Percentiles rank a stretch among this genome's conserved stretches.
These are phyloP conservation scores for Apocrypta bakeri DNA, from an alignment of 1,140 invertebrate species.

Conservation along the genomic window DNA sequence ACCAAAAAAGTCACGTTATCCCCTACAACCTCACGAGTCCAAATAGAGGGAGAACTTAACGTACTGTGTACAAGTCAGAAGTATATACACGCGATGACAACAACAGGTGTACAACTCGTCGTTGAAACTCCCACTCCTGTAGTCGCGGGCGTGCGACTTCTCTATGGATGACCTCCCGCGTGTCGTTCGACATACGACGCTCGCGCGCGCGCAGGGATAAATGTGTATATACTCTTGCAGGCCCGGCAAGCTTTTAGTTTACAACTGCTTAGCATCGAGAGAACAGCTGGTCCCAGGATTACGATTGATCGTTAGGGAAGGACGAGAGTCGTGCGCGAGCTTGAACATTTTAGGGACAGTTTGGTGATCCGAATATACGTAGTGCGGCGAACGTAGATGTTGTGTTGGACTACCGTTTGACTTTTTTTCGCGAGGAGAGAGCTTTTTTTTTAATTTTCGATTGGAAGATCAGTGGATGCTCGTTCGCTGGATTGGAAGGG, in stretches of 20 bases:
- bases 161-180: slow-evolving; percentile 67
- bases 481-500: background rate
- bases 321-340: too few relatives aligned
- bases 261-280: slow-evolving; percentile 40
- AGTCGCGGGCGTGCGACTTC: slow-evolving; percentile 52
- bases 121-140: slow-evolving; percentile 43
- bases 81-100: slow-evolving; percentile 52
- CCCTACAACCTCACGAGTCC: background rate
- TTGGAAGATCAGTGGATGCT: background rate
- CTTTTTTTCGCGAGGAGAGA: background rate
- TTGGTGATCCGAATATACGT: background rate
- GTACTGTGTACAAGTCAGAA: background rate
- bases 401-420: background rate
- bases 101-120: slow-evolving; percentile 58
- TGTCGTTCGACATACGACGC: slow-evolving; percentile 64
- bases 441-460: background rate
- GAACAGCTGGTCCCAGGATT: slow-evolving; percentile 8
- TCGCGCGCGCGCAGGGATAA: slow-evolving; percentile 66
- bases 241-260: slow-evolving; percentile 63
- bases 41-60: background rate
- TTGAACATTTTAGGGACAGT: too few relatives aligned
- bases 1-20: too few relatives aligned
- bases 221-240: slow-evolving; percentile 61
- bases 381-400: background rate
- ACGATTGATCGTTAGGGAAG: background rate